A percentile compares a stretch with the other conserved stretches of the same genome.
phyloP scores from a whole-genome alignment of 2,888 invertebrate species.

The Ochlodes sylvanus region DNA sequence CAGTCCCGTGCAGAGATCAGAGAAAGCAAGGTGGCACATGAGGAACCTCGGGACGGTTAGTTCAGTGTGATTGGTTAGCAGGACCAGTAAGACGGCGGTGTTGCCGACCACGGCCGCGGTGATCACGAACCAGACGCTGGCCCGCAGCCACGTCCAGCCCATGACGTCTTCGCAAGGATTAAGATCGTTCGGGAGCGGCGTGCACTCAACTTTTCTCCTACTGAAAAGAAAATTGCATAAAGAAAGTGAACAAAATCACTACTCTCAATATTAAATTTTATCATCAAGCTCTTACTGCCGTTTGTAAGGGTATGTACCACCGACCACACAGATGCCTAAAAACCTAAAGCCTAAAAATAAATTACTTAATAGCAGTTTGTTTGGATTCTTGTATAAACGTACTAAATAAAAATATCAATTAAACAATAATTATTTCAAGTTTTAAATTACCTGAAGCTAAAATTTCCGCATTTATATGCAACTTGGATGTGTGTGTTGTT shows the following conservation, averaged over 20 bases:
- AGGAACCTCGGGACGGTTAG: slow-evolving; percentile 77
- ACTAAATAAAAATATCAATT: too few species aligned
- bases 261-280: too few species aligned
- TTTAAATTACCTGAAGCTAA: slow-evolving; percentile 62
- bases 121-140: slow-evolving; percentile 95
- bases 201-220: slow-evolving; percentile 84
- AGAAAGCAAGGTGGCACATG: slow-evolving; percentile 91
- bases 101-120: slow-evolving; percentile 93
- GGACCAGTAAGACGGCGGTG: slow-evolving; percentile 91
- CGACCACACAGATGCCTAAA: too few species aligned
- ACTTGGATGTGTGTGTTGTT: slow-evolving; percentile 56
- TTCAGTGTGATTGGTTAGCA: slow-evolving; percentile 85
- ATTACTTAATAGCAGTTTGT: too few species aligned
- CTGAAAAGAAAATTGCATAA: slow-evolving; percentile 51
- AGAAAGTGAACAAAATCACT: neutral
- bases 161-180: slow-evolving; percentile 97
- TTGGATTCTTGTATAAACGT: too few species aligned
- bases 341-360: too few species aligned
- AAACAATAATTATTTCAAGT: neutral
- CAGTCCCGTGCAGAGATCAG: slow-evolving; percentile 94
- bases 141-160: slow-evolving; percentile 91
- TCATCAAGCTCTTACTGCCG: too few species aligned
- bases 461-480: slow-evolving; percentile 66
- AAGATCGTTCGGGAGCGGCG: slow-evolving; percentile 91
- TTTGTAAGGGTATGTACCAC: too few species aligned